Evolutionary conservation across 2,888 invertebrate species (phyloP).

Genomic region (Drosophila niveifrons): DNA sequence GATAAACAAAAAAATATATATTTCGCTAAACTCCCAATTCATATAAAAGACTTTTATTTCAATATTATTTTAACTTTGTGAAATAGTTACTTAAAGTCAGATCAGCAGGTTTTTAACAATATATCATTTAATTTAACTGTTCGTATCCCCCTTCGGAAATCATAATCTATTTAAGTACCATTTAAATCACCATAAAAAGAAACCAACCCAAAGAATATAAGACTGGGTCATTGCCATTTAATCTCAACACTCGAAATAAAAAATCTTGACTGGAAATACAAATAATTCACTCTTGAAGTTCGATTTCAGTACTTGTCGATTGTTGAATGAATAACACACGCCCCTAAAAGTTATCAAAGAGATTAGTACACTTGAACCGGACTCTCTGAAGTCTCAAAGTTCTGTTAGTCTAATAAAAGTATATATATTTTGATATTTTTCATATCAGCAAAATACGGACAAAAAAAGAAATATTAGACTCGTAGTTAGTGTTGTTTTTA

Average conservation of each 20-base stretch:
- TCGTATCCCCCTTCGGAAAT: not conserved
- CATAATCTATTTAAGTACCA: slow-evolving; percentile 1
- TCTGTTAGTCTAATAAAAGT: slow-evolving; percentile 24
- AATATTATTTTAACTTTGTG: not conserved
- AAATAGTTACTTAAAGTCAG: not conserved
- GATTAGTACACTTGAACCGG: slow-evolving; percentile 20
- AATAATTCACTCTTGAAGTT: slow-evolving; percentile 1
- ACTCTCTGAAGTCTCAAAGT: slow-evolving; percentile 51
- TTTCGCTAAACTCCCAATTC: too few species aligned
- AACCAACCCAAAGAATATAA: slow-evolving; percentile 32
- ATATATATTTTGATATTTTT: not conserved
- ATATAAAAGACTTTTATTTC: not conserved
- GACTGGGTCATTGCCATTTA: slow-evolving; percentile 53
- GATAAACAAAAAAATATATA: slow-evolving; percentile 4
- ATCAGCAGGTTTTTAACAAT: not conserved
- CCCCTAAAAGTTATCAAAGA: slow-evolving; percentile 16
- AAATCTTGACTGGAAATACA: slow-evolving; percentile 20
- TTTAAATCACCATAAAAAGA: not conserved
- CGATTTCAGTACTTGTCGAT: not conserved
- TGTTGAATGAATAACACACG: slow-evolving; percentile 25
- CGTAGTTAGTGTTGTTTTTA: not conserved
- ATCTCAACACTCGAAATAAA: slow-evolving; percentile 23
- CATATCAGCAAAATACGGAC: not conserved
- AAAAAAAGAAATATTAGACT: slow-evolving; percentile 1
- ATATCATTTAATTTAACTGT: not conserved